Conservation (phyloP, 2,113 vertebrate species). For the Epinephelus lanceolatus region DNA sequence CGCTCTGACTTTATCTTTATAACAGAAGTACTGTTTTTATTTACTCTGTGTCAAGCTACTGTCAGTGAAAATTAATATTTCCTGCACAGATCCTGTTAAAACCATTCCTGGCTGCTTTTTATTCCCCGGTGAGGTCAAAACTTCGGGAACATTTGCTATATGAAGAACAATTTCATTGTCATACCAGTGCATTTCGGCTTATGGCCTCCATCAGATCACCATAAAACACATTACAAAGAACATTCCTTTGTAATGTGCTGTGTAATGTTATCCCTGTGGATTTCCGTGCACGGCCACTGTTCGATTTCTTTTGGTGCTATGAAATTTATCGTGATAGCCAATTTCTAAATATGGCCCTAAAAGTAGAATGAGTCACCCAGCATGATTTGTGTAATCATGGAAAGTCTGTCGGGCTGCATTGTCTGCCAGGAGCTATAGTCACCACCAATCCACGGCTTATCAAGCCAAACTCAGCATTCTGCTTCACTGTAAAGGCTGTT, state of each 20-base stretch:
- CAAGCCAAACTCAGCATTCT: conserved; percentile 51
- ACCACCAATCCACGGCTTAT: conserved; percentile 50
- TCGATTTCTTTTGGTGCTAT: conserved; percentile 19
- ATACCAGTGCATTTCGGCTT: neutral
- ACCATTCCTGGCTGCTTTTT: neutral
- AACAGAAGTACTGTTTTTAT: neutral
- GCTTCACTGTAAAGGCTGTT: conserved; percentile 11
- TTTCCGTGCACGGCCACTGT: conserved; percentile 17
- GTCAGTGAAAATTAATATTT: neutral
- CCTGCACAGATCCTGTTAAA: neutral
- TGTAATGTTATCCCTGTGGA: conserved; percentile 2
- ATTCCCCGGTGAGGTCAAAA: neutral
- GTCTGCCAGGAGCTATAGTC: conserved; percentile 59
- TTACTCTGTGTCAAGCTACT: too few relatives aligned
- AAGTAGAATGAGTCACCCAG: conserved; percentile 63
- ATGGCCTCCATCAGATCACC: neutral
- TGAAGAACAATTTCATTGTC: neutral
- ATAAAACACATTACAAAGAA: neutral
- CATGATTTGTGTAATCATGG: conserved; percentile 57
- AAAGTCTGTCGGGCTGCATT: conserved; percentile 53
- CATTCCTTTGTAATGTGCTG: neutral
- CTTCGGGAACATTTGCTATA: neutral
- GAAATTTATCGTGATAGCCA: conserved; percentile 26
- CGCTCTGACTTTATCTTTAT: neutral
- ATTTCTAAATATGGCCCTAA: conserved; percentile 49